phyloP scores from a whole-genome alignment of 2,113 vertebrate genomes.

The Elanus axillaris region DNA sequence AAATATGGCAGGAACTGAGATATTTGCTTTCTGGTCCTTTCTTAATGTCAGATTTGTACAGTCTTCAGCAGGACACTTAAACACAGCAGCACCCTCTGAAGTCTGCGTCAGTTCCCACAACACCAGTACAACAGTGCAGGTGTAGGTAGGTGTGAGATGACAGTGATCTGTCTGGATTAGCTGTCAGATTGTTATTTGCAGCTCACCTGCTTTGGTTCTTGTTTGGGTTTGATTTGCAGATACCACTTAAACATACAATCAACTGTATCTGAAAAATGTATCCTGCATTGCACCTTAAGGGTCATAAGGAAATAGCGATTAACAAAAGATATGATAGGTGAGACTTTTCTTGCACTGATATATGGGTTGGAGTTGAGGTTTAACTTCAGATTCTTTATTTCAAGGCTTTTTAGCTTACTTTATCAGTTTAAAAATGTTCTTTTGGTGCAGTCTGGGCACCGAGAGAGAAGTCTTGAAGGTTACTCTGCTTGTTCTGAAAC shows the following conservation, averaged over 20 bases:
- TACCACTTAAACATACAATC: not conserved
- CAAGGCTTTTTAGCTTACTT: not conserved
- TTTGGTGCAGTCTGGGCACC: not conserved
- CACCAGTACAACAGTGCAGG: not conserved
- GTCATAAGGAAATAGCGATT: not conserved
- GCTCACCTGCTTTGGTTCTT: not conserved
- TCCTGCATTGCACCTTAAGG: not conserved
- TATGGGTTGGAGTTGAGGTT: not conserved
- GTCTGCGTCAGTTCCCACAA: not conserved
- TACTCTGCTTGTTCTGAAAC: not conserved
- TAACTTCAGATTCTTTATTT: not conserved
- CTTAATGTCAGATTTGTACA: not conserved
- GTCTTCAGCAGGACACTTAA: not conserved
- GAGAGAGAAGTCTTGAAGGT: not conserved
- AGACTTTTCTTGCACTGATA: not conserved
- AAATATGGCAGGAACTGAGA: not conserved
- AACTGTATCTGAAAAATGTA: not conserved
- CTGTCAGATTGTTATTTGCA: not conserved
- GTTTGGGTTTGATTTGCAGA: not conserved
- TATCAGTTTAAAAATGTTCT: not conserved
- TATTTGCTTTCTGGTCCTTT: not conserved
- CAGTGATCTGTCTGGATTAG: not conserved
- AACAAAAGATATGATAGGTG: not conserved
- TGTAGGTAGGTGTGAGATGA: not conserved
- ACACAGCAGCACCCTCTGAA: not conserved